Evolutionary conservation across 64 coral and sea anemone species (phyloP), one percentile per base, ranked within the genome.

Genomic region (Porites australiensis): DNA sequence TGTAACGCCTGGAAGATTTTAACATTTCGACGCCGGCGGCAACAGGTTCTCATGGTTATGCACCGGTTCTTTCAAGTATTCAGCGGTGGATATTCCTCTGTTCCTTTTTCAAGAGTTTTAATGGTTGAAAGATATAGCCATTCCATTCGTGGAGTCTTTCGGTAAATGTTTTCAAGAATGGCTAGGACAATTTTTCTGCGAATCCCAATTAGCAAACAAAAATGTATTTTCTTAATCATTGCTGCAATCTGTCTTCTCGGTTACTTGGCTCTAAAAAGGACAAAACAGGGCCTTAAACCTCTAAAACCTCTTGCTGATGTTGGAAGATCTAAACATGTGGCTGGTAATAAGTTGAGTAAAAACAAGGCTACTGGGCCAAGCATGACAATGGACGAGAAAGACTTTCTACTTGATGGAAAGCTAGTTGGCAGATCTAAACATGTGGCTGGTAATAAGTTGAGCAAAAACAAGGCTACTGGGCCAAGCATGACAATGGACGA

Each of bases 351-450:
- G 16, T 2, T 8, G 20, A 23, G n/a, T 23, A 21, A 70, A n/a
- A 47, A 50, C 46, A 2, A 18, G 13, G 73, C 7, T 4, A 18
- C 46, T 49, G 58, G 57, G 43, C 58, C 75, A 64, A 82, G 81
- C 46, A 51, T 84, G 65, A 82, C 43, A 44, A 64, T 64, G 6
- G 58, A 45, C 60, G 23, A 65, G 21, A 82, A 62, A 61, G 59
- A 83, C 0, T 98, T 98, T 63, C 50, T 74, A 11, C 77, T 98
- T 27, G 60, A 96, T 64, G 94, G 94, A 7, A 95, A 98, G 68
- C 90, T 87, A 6, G 59, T 98, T 85, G 22, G 5, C 0, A 73
- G 11, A 47, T 12, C 14, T 73, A 44, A 73, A 73, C 66, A 70
- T 1, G n/a, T 23, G 16, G 21, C 66, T 70, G 66, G 5, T 8